phyloP scores from a whole-genome alignment of 2,113 vertebrate genomes.

The Catharus minimus region DNA sequence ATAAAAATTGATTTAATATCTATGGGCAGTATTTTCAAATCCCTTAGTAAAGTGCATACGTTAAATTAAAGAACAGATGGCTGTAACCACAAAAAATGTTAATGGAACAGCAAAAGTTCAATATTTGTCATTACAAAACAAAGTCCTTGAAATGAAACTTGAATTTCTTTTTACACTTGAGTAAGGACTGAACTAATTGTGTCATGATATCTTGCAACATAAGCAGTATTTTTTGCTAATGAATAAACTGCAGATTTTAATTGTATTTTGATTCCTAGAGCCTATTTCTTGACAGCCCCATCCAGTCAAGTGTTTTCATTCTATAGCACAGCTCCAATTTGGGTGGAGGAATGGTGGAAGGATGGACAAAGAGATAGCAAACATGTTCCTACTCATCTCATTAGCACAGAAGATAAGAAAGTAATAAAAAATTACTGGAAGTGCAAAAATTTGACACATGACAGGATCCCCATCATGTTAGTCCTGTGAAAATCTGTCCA shows the following conservation, averaged over 20 bases:
- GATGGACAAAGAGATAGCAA: not conserved
- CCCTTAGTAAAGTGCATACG: conserved; percentile 18
- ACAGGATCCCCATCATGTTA: not conserved
- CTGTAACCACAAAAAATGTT: not conserved
- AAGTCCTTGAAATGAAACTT: not conserved
- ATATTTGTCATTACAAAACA: not conserved
- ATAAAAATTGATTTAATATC: conserved; percentile 50
- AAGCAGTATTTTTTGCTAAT: not conserved
- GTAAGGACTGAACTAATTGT: not conserved
- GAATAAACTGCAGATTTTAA: not conserved
- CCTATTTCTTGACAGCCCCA: not conserved
- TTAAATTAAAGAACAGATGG: conserved; percentile 51
- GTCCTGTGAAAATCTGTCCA: not conserved
- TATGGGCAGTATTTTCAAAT: conserved; percentile 40
- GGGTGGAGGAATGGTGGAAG: not conserved
- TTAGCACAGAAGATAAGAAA: not conserved
- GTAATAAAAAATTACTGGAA: not conserved
- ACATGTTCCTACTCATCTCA: not conserved
- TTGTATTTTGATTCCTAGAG: not conserved
- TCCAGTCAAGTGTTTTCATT: not conserved
- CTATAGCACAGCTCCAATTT: not conserved
- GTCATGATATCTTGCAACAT: not conserved
- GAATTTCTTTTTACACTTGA: not conserved
- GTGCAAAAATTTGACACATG: not conserved
- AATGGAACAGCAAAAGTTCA: conserved; percentile 29